Percentiles rank a stretch among this genome's conserved stretches.
phyloP scores from a whole-genome alignment of 1,140 invertebrate genomes.

The Dendrolimus punctatus region DNA sequence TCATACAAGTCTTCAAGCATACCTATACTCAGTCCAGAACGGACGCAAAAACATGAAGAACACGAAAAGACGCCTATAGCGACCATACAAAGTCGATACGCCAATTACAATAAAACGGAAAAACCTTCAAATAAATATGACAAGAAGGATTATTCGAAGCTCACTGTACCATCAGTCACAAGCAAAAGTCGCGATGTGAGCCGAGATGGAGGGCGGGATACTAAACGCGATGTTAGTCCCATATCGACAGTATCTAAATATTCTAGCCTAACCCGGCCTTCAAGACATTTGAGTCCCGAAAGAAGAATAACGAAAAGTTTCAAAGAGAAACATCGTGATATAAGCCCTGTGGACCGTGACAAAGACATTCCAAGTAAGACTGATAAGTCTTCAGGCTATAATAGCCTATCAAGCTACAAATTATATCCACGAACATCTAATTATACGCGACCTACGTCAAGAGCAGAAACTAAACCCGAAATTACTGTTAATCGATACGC shows the following conservation, averaged over 20 bases:
- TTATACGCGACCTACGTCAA: conserved; percentile 47
- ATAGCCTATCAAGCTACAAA: conserved; percentile 63
- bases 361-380: conserved; percentile 70
- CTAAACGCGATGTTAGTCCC: conserved; percentile 56
- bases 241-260: conserved; percentile 54
- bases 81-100: conserved; percentile 50
- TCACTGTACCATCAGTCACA: conserved; percentile 34
- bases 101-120: conserved; percentile 39
- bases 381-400: conserved; percentile 62
- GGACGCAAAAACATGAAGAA: conserved; percentile 37
- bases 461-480: conserved; percentile 34
- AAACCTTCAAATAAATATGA: conserved; percentile 43
- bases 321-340: conserved; percentile 57
- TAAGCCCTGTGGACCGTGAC: conserved; percentile 52
- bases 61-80: conserved; percentile 55
- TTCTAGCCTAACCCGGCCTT: conserved; percentile 34
- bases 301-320: conserved; percentile 41
- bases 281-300: conserved; percentile 50
- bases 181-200: conserved; percentile 28
- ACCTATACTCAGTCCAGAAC: conserved; percentile 43
- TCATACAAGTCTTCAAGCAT: conserved; percentile 58
- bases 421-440: conserved; percentile 55
- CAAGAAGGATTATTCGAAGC: conserved; percentile 52
- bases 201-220: conserved; percentile 32
- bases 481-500: conserved; percentile 49